A percentile compares a stretch with the other conserved stretches of the same genome.
phyloP scores from a whole-genome alignment of 1,140 invertebrate species.

The Ostrea edulis region DNA sequence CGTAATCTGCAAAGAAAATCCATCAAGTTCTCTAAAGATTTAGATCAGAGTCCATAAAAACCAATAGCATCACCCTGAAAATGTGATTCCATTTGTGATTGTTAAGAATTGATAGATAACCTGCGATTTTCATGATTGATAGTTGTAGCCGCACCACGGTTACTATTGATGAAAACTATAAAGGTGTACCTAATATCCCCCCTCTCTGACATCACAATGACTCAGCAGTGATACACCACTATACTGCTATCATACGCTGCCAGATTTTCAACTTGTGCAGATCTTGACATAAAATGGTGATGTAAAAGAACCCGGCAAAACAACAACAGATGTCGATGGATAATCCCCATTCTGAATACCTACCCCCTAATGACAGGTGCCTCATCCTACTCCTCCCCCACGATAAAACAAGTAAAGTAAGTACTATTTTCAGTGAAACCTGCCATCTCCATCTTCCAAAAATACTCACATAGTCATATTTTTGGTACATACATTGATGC shows the following conservation, averaged over 20 bases:
- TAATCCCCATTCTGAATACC: not conserved
- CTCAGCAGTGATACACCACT: too few species aligned
- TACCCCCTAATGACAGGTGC: not conserved
- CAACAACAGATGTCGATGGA: not conserved
- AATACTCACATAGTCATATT: not conserved
- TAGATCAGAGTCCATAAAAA: too few species aligned
- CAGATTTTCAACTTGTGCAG: not conserved
- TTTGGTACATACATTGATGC: not conserved
- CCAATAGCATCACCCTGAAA: not conserved
- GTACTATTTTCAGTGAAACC: not conserved
- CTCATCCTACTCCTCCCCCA: not conserved
- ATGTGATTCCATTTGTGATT: not conserved
- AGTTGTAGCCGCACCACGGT: not conserved
- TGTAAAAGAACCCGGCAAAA: not conserved
- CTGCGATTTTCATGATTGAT: not conserved
- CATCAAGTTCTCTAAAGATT: not conserved
- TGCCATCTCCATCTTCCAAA: not conserved
- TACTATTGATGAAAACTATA: too few species aligned
- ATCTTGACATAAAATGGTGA: not conserved
- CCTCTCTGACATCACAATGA: too few species aligned
- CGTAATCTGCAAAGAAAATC: not conserved
- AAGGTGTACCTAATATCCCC: too few species aligned
- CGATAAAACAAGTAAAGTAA: not conserved
- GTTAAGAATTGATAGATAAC: not conserved
- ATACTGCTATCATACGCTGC: too few species aligned